phyloP scores from a whole-genome alignment of 64 coral and sea anemone species.

The Montipora efflorescens region DNA sequence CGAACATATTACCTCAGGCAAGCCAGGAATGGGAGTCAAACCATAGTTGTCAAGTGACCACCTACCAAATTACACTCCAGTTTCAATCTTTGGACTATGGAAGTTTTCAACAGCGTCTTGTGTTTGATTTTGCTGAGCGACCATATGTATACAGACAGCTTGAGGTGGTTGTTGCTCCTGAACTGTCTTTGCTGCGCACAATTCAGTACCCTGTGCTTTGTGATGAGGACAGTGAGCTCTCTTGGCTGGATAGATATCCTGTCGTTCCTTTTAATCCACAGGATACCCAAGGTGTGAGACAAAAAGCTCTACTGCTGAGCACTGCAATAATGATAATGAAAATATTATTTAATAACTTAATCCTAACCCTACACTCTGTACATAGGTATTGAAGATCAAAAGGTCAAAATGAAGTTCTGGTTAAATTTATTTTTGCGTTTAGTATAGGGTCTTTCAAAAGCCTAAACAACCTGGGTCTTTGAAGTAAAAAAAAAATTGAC shows the following conservation, averaged over 20 bases:
- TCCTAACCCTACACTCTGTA: too few relatives aligned
- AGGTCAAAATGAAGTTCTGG: too few relatives aligned
- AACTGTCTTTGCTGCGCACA: conserved; percentile 53
- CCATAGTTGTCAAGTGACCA: not conserved
- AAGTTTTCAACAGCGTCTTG: conserved; percentile 77
- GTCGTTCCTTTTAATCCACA: conserved; percentile 71
- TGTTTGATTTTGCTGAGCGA: conserved; percentile 88
- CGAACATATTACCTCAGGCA: not conserved
- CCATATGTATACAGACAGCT: conserved; percentile 70
- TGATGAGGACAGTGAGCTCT: conserved; percentile 81
- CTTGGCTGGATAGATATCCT: conserved; percentile 69
- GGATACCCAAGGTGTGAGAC: not conserved
- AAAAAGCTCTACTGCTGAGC: too few relatives aligned
- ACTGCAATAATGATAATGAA: too few relatives aligned
- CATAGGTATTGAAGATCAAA: too few relatives aligned
- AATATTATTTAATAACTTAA: too few relatives aligned
- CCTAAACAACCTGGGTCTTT: too few relatives aligned
- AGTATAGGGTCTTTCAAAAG: too few relatives aligned
- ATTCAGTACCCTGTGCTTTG: conserved; percentile 47
- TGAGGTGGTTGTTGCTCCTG: conserved; percentile 82
- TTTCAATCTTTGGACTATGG: conserved; percentile 80
- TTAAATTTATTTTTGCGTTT: too few relatives aligned
- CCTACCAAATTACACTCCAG: conserved; percentile 64
- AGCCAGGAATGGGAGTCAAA: conserved; percentile 64
- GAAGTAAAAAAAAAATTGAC: too few relatives aligned